Base-by-base conservation (phyloP, 2,888 invertebrate species). In the Cephus sareptanus region DNA sequence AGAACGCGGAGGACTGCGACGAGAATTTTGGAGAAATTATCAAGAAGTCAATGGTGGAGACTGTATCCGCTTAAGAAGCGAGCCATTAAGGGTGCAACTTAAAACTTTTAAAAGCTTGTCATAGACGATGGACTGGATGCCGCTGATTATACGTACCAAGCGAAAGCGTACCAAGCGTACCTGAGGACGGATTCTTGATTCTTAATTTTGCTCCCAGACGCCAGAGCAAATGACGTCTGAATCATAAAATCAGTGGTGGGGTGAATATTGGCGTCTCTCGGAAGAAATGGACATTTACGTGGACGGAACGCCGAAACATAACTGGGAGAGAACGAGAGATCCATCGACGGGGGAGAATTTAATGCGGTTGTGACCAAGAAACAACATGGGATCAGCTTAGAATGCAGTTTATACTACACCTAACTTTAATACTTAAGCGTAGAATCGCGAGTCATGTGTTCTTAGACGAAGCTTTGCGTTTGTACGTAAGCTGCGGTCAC, bases 1-100 rank as follows among this genome's bases (percentile, higher is more conserved):
- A 71, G 71, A 85, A 83, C 79, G 83, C 89, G 73, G 93, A 93
- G 74, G 92, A 93, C 77, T 93, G 93, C 86, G 94, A 93, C 85
- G 96, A 97, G 88, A 97, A 97, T 91, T 97, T 97, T 89, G 97
- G 97, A 77, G 97, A 97, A 93, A 96, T 98, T 87, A 97, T 97
- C 86, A 97, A 97, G 92, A 97, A 97, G 92, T 96, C 97, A 82
- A 97, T 97, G 94, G 97, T 97, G 89, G 97, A 97, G 92, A 97
- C 97, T 87, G 97, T 96, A 87, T 96, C 95, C 87, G 96, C 96
- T 93, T 97, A 95, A 56, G 56, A 23, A 56, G 56, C 1, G 56
- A 56, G 23, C 56, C 9, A 3, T 56, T 23, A 23, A 23, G 9
- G 56, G 1, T 23, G 9, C 0, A 56, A 23, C 56, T 9, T 23